Conservation (phyloP, 2,113 vertebrate species). For the Calidris pygmaea region DNA sequence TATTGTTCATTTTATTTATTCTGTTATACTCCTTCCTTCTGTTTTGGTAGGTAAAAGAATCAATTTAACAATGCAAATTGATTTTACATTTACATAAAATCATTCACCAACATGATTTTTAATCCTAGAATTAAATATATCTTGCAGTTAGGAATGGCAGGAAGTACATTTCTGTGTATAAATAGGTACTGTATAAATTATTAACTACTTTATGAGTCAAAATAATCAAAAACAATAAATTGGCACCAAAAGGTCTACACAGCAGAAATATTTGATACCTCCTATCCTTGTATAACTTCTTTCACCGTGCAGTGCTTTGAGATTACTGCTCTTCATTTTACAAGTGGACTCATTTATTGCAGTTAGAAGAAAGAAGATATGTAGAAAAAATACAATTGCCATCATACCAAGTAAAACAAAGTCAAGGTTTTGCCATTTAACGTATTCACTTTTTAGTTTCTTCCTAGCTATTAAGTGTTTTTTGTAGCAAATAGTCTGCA, state of each 20-base stretch:
- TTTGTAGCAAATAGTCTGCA: neutral
- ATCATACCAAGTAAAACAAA: neutral
- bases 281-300: neutral
- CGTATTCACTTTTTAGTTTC: neutral
- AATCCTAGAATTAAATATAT: constrained; percentile 42
- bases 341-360: neutral
- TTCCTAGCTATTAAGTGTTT: neutral
- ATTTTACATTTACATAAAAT: constrained; percentile 49
- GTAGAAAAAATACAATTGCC: neutral
- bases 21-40: constrained; percentile 46
- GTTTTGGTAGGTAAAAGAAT: constrained; percentile 5
- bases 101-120: constrained; percentile 15
- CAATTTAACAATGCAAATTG: constrained; percentile 45
- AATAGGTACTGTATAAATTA: constrained; percentile 25
- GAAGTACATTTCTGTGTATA: neutral
- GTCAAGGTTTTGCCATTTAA: neutral
- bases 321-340: neutral
- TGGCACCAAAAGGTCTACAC: neutral
- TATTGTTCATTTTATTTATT: constrained; percentile 34
- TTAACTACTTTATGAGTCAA: constrained; percentile 8
- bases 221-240: constrained; percentile 12
- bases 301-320: neutral
- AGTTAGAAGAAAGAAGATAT: neutral
- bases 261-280: neutral
- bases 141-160: neutral